Percentiles rank a stretch among this genome's conserved stretches.
These are phyloP conservation scores for Seladonia tumulorum DNA, from an alignment of 2,888 invertebrate genomes.

Conservation along the genomic window DNA sequence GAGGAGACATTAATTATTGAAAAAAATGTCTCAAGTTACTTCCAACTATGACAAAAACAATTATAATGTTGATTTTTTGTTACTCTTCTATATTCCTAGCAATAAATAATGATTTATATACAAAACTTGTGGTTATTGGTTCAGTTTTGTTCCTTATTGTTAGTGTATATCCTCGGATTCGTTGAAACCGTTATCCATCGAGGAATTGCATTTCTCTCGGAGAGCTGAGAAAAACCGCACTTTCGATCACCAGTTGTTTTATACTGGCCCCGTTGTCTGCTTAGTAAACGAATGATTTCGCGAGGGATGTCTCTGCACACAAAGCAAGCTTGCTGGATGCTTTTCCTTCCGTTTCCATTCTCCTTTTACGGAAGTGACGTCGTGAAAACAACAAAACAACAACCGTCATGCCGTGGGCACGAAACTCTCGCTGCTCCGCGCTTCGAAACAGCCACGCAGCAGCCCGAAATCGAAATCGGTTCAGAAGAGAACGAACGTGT, in stretches of 20 bases:
- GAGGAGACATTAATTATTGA: no score
- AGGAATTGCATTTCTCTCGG: neutral
- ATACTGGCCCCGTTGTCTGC: conserved; percentile 26
- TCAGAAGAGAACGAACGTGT: neutral
- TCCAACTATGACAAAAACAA: no score
- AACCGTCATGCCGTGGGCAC: conserved; percentile 8
- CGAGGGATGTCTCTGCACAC: neutral
- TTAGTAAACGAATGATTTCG: conserved; percentile 42
- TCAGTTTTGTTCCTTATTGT: no score
- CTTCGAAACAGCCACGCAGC: conserved; percentile 5
- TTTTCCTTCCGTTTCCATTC: conserved; percentile 24
- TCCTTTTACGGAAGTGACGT: conserved; percentile 17
- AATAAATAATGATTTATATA: no score
- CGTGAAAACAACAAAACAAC: conserved; percentile 37
- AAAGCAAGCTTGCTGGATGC: neutral
- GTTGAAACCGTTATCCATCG: neutral
- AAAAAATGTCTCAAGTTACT: no score
- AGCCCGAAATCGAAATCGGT: conserved; percentile 16
- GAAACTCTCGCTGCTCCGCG: conserved; percentile 17
- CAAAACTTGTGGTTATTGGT: no score
- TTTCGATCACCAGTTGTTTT: conserved; percentile 25
- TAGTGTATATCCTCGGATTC: neutral
- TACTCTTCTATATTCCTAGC: no score
- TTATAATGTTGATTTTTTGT: no score
- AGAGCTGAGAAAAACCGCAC: neutral